Conservation (phyloP, 2,113 vertebrate species). For the Callospermophilus lateralis region DNA sequence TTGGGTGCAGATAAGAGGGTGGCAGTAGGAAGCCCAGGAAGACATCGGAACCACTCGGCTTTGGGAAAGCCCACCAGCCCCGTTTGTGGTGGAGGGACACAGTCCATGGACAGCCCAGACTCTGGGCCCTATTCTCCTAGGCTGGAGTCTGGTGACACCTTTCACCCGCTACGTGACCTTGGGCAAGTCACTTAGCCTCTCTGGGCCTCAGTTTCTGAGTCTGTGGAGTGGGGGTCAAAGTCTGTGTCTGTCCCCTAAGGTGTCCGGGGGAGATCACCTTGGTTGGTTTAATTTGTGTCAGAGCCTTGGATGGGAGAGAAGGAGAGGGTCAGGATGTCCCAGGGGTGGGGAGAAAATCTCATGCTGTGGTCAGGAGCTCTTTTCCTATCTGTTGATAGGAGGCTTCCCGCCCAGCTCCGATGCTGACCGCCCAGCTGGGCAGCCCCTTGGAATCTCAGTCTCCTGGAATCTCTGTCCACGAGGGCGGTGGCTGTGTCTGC, state of each 20-base stretch:
- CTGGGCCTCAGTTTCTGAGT: not conserved
- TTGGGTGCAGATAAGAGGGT: not conserved
- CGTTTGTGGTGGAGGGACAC: not conserved
- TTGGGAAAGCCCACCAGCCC: no score
- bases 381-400: not conserved
- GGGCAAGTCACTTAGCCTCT: not conserved
- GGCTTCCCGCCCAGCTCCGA: no score
- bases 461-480: not conserved
- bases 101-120: not conserved
- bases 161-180: fast-evolving
- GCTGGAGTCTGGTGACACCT: not conserved
- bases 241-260: not conserved
- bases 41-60: not conserved
- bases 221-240: no score
- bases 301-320: not conserved
- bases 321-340: not conserved
- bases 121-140: not conserved
- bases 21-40: not conserved
- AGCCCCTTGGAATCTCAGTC: not conserved
- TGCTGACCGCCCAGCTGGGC: no score
- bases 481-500: not conserved
- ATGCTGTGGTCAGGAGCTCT: not conserved
- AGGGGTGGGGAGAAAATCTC: not conserved
- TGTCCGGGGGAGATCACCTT: not conserved
- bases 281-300: not conserved